phyloP scores from a whole-genome alignment of 2,113 vertebrate species.

The Macaca fascicularis region T2T-MFA8v1.1 NC_088378.1:126519501-126520000 shows the following conservation, averaged over 20 bases:
- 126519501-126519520: background rate
- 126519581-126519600: background rate
- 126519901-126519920: background rate
- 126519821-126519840: conserved; percentile 30
- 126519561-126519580: background rate
- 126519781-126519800: background rate
- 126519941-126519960: conserved; percentile 15
- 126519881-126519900: background rate
- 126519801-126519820: conserved; percentile 15
- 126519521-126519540: background rate
- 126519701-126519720: conserved; percentile 41
- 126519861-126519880: conserved; percentile 21
- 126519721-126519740: conserved; percentile 7
- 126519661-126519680: conserved; percentile 19
- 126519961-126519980: no score
- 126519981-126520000: no score
- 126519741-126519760: background rate
- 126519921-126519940: conserved; percentile 22
- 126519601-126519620: background rate
- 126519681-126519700: conserved; percentile 22
- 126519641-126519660: background rate
- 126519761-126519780: background rate
- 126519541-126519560: background rate
- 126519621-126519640: background rate
- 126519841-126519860: conserved; percentile 2